Percentiles rank a stretch among this genome's conserved stretches.
Evolutionary conservation across 2,113 vertebrate genomes (phyloP).

Genomic region (Verasper variegatus): DNA sequence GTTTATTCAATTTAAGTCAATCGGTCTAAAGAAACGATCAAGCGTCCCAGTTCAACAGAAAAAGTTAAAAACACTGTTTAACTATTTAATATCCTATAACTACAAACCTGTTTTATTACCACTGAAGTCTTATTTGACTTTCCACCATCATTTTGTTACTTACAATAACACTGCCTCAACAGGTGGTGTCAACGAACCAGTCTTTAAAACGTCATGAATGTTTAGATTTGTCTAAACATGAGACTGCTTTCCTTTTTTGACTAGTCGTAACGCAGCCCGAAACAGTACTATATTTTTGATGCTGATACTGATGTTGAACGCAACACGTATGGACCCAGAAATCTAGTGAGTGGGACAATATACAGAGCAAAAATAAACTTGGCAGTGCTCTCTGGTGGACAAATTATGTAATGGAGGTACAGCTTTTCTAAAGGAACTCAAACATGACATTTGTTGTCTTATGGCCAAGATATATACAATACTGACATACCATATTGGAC

Average conservation of each 20-base stretch:
- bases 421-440: background rate
- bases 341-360: background rate
- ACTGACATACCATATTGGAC: background rate
- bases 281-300: background rate
- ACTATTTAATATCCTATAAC: no score
- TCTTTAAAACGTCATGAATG: background rate
- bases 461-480: background rate
- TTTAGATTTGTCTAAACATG: background rate
- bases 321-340: background rate
- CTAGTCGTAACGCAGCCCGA: no score
- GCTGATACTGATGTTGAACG: background rate
- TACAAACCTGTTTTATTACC: no score
- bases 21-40: background rate
- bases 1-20: background rate
- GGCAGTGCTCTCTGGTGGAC: conserved; percentile 13
- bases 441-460: background rate
- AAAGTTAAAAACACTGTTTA: no score
- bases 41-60: background rate
- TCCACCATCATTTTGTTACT: background rate
- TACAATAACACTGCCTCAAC: no score
- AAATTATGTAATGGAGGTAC: background rate
- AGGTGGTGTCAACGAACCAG: background rate
- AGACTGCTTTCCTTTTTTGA: background rate
- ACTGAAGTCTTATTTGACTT: background rate
- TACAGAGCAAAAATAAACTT: background rate